Conservation (phyloP, 2,113 vertebrate species). For the Rousettus leschenaultii region DNA sequence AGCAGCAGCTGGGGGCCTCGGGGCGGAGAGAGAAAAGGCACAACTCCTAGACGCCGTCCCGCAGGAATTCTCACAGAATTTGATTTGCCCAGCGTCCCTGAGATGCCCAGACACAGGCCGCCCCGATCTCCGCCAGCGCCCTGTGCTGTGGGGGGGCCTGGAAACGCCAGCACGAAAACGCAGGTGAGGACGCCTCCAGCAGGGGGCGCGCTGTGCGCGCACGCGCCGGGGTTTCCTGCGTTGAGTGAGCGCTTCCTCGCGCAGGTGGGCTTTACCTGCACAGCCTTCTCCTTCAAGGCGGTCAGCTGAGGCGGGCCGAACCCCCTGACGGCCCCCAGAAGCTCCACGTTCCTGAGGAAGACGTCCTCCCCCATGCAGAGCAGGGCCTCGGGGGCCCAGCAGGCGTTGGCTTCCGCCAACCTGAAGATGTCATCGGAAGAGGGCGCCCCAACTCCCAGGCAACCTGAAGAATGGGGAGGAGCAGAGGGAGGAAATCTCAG, state of each 20-base stretch:
- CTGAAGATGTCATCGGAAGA: slow-evolving; percentile 80
- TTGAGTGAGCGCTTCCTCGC: background rate
- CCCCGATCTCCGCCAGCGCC: background rate
- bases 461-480: slow-evolving; percentile 72
- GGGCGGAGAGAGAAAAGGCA: background rate
- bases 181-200: too few species aligned
- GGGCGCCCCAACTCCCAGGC: slow-evolving; percentile 72
- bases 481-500: background rate
- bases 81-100: background rate
- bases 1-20: background rate
- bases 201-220: fast-evolving
- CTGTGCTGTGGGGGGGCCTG: background rate
- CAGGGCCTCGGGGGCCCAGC: slow-evolving; percentile 82
- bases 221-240: background rate
- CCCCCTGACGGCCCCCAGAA: slow-evolving; percentile 79
- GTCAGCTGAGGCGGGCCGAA: slow-evolving; percentile 80
- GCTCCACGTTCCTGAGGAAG: slow-evolving; percentile 81
- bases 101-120: background rate
- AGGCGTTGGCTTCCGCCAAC: slow-evolving; percentile 83
- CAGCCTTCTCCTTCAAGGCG: slow-evolving; percentile 84
- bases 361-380: slow-evolving; percentile 79
- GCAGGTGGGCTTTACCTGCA: slow-evolving; percentile 75
- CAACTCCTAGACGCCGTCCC: background rate
- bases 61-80: background rate
- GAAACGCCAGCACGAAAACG: background rate